Percentiles rank a stretch among this genome's conserved stretches.
Conservation (phyloP, 2,797 vertebrate genomes). For the Ficedula albicollis region DNA sequence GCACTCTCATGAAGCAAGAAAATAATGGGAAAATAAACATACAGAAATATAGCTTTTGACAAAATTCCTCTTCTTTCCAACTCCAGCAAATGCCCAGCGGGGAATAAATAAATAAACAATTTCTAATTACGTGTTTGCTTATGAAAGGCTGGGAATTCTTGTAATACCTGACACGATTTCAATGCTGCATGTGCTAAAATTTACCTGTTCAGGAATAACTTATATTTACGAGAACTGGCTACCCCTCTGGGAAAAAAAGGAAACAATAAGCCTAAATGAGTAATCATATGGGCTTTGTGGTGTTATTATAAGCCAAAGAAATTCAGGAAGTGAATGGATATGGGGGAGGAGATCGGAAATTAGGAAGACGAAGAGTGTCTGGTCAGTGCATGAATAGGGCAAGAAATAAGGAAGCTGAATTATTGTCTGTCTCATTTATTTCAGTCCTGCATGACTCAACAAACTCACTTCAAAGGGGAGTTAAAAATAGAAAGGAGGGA, state of each 20-base stretch:
- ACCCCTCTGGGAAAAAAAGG: neutral
- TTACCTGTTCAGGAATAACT: neutral
- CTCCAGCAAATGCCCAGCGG: neutral
- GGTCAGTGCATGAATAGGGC: neutral
- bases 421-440: neutral
- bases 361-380: neutral
- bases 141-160: neutral
- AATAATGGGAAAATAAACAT: neutral
- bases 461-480: constrained; percentile 9
- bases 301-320: neutral
- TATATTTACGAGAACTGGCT: neutral
- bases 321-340: neutral
- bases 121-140: neutral
- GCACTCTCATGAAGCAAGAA: neutral
- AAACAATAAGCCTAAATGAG: constrained; percentile 5
- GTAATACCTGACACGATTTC: neutral
- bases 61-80: neutral
- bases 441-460: neutral
- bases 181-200: neutral
- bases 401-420: constrained; percentile 15
- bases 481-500: constrained; percentile 12
- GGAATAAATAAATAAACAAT: neutral
- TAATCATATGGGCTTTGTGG: neutral
- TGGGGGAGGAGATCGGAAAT: neutral
- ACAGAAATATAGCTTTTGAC: neutral